Evolutionary conservation across 2,113 vertebrate species (phyloP).

Genomic region (Prunella himalayana): DNA sequence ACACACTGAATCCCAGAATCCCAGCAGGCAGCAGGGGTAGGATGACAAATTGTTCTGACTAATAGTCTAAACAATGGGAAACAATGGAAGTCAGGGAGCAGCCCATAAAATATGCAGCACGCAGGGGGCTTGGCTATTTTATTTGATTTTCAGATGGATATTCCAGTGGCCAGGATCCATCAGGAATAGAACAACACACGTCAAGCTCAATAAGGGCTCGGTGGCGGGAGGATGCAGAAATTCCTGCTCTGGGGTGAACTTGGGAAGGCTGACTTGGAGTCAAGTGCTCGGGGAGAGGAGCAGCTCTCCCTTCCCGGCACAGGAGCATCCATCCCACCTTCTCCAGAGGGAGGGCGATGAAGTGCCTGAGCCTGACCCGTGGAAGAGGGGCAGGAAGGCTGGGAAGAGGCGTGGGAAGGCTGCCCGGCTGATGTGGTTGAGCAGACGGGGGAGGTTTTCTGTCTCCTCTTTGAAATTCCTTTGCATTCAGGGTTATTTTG

Average conservation of each 20-base stretch:
- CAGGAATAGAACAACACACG: constrained; percentile 27
- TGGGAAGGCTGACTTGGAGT: not conserved
- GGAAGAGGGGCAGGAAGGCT: not conserved
- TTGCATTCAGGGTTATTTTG: not conserved
- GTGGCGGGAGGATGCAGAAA: not conserved
- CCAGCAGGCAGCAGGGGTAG: constrained; percentile 33
- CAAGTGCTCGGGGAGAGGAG: not conserved
- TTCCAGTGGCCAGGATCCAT: constrained; percentile 38
- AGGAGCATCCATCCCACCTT: not conserved
- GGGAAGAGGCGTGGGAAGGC: not conserved
- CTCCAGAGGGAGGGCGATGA: not conserved
- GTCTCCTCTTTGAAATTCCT: constrained; percentile 44
- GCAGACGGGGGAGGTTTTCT: not conserved
- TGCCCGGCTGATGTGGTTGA: not conserved
- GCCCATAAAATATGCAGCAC: not conserved
- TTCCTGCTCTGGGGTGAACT: not conserved
- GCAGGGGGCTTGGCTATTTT: not conserved
- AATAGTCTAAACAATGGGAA: constrained; percentile 52
- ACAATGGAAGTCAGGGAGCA: constrained; percentile 50
- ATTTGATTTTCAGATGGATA: constrained; percentile 55
- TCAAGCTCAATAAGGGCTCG: constrained; percentile 16
- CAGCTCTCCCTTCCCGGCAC: not conserved
- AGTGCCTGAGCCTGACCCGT: not conserved
- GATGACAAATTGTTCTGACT: constrained; percentile 55
- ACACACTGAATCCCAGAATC: not conserved